A percentile compares a stretch with the other conserved stretches of the same genome.
These are phyloP conservation scores for Hoplias malabaricus DNA, from an alignment of 2,113 vertebrate genomes.

Conservation along the genomic window DNA sequence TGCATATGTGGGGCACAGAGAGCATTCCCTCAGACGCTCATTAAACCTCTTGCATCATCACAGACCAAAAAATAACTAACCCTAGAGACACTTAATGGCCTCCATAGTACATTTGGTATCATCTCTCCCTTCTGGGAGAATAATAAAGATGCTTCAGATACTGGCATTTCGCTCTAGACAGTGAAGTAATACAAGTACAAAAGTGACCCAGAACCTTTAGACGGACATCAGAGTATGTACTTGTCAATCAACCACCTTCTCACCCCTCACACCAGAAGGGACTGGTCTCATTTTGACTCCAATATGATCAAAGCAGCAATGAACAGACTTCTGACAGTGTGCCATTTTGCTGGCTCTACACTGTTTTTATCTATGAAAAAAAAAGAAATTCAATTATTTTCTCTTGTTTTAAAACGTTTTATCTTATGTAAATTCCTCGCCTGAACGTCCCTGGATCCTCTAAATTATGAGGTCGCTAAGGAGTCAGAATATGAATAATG, in stretches of 20 bases:
- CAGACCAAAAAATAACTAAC: background rate
- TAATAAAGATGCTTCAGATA: background rate
- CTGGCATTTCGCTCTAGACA: background rate
- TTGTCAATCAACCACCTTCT: background rate
- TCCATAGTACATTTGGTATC: background rate
- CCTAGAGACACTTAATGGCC: slow-evolving; percentile 6
- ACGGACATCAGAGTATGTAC: background rate
- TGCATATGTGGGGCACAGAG: background rate
- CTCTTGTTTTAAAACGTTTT: no score
- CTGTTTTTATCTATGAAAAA: no score
- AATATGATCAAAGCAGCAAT: no score
- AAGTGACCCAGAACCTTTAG: background rate
- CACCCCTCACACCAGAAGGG: no score
- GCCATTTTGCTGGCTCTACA: no score
- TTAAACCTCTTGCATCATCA: slow-evolving; percentile 5
- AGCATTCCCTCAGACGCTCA: background rate
- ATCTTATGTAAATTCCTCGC: no score
- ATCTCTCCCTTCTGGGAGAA: background rate
- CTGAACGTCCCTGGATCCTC: no score
- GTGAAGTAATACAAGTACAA: background rate
- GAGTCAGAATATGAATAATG: no score
- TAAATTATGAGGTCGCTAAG: no score
- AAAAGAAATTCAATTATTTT: background rate
- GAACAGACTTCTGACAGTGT: no score
- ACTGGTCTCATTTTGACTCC: background rate